Evolutionary conservation across 2,888 invertebrate species (phyloP).

Genomic region (Acrocyrtus sp.): DNA sequence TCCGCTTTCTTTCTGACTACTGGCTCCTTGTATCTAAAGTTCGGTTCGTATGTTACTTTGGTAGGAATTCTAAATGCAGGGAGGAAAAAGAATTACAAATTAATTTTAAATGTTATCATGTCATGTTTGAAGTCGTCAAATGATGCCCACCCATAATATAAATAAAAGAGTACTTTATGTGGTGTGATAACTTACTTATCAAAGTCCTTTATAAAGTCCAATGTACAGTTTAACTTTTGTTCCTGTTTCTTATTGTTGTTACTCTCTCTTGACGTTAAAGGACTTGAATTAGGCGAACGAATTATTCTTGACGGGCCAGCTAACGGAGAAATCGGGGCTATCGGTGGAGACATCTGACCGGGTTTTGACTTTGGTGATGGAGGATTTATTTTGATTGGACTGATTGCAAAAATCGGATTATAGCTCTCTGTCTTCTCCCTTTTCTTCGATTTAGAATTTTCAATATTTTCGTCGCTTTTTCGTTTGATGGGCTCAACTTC

Average conservation of each 20-base stretch:
- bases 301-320: not conserved
- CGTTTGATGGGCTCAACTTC: no score
- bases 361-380: not conserved
- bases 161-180: no score
- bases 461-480: slow-evolving; percentile 30
- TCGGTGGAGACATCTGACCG: not conserved
- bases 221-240: slow-evolving; percentile 11
- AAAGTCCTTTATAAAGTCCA: slow-evolving; percentile 18
- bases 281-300: not conserved
- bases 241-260: not conserved
- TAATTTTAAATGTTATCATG: no score
- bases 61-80: slow-evolving; percentile 24
- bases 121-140: no score
- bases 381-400: slow-evolving; percentile 1
- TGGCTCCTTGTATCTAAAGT: slow-evolving; percentile 2
- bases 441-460: slow-evolving; percentile 2
- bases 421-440: not conserved
- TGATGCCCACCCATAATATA: no score
- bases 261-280: not conserved
- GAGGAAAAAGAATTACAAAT: no score
- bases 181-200: slow-evolving; percentile 31
- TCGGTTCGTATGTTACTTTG: not conserved
- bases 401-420: slow-evolving; percentile 12
- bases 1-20: slow-evolving; percentile 20
- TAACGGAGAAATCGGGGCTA: not conserved